Conservation (phyloP, 2,113 vertebrate genomes). For the Copsychus sechellarum region DNA sequence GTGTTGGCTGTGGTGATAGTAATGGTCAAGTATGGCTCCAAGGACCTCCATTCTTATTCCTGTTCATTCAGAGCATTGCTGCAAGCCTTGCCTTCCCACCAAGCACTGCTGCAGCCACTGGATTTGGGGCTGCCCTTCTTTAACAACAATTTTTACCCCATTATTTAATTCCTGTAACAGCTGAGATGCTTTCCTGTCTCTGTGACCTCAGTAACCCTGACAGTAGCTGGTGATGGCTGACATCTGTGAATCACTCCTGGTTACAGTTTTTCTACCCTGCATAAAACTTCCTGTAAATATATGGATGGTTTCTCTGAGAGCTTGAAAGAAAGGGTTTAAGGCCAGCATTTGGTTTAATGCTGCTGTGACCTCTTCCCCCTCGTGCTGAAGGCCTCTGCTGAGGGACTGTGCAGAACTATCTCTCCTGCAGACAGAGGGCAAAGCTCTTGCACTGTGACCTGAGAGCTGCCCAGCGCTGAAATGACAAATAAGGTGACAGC, state of each 20-base stretch:
- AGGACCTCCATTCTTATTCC: neutral
- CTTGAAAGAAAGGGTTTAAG: neutral
- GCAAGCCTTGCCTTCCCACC: neutral
- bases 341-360: neutral
- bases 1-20: neutral
- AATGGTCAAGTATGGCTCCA: neutral
- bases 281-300: neutral
- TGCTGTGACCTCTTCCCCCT: neutral
- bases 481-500: neutral
- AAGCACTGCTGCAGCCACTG: neutral
- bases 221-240: neutral
- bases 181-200: neutral
- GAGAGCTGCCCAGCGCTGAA: neutral
- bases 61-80: neutral
- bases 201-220: neutral
- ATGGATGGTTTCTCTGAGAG: neutral
- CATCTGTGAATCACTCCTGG: neutral
- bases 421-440: neutral
- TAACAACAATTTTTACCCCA: neutral
- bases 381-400: fast-evolving
- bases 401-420: neutral
- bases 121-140: neutral
- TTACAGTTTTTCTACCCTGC: neutral
- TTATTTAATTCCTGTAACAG: neutral
- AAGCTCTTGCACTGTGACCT: neutral